Evolutionary conservation across 2,113 vertebrate species (phyloP).

Genomic region (Caloenas nicobarica): DNA sequence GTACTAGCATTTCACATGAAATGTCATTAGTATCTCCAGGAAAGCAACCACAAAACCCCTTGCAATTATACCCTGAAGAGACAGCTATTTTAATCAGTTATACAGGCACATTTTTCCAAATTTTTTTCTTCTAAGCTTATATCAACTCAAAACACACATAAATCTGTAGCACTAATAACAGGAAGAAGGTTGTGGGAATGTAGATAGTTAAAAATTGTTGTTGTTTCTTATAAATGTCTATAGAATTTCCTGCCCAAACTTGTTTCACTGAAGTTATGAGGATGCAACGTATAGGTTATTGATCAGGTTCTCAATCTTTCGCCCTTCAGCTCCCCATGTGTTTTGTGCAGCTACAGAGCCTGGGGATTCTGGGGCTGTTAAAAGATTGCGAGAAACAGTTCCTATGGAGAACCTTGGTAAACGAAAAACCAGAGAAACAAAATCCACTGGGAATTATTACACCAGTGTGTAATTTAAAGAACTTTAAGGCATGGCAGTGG

Average conservation of each 20-base stretch:
- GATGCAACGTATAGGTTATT: not conserved
- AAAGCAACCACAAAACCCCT: not conserved
- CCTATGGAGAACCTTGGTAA: not conserved
- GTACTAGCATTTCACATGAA: not conserved
- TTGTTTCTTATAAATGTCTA: not conserved
- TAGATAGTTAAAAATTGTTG: not conserved
- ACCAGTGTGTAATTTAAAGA: not conserved
- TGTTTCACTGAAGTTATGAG: not conserved
- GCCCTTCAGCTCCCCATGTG: not conserved
- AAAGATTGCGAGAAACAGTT: not conserved
- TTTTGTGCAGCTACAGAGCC: not conserved
- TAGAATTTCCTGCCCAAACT: not conserved
- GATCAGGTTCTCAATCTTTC: not conserved
- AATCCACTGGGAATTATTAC: not conserved
- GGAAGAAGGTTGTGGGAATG: not conserved
- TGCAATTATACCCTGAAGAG: not conserved
- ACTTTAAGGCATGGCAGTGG: not conserved
- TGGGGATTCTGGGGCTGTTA: not conserved
- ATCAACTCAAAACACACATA: not conserved
- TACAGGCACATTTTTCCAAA: not conserved
- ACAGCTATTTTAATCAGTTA: not conserved
- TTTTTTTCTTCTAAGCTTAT: not conserved
- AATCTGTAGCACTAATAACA: not conserved
- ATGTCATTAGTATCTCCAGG: not conserved
- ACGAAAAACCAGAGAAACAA: not conserved